phyloP scores from a whole-genome alignment of 2,113 vertebrate genomes.

The Dicrurus megarhynchus region DNA sequence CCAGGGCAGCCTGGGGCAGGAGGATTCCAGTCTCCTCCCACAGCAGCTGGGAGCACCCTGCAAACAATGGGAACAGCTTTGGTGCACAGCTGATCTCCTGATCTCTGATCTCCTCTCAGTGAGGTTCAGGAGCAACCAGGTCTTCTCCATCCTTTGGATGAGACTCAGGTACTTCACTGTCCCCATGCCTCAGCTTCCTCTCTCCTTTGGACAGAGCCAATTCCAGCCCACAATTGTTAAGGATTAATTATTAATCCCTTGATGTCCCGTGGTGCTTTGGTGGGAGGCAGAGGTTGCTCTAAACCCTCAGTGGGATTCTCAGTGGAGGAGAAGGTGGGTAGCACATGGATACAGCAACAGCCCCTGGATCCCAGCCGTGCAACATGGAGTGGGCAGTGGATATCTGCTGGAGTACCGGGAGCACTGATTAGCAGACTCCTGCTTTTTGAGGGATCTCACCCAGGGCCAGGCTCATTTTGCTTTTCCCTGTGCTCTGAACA shows the following conservation, averaged over 20 bases:
- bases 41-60: neutral
- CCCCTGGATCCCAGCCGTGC: neutral
- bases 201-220: neutral
- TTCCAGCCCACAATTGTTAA: neutral
- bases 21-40: neutral
- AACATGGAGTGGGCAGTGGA: neutral
- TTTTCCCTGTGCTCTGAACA: neutral
- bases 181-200: neutral
- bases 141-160: neutral
- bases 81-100: neutral
- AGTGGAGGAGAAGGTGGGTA: neutral
- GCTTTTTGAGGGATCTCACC: neutral
- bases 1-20: neutral
- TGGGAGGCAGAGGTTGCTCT: neutral
- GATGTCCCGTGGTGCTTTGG: neutral
- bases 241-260: neutral
- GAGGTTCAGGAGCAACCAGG: neutral
- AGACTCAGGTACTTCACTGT: neutral
- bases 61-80: neutral
- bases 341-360: fast-evolving
- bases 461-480: neutral
- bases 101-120: neutral
- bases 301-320: neutral
- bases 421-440: neutral
- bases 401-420: neutral